phyloP scores from a whole-genome alignment of 1,140 invertebrate species.

The Leucophenga varia region DNA sequence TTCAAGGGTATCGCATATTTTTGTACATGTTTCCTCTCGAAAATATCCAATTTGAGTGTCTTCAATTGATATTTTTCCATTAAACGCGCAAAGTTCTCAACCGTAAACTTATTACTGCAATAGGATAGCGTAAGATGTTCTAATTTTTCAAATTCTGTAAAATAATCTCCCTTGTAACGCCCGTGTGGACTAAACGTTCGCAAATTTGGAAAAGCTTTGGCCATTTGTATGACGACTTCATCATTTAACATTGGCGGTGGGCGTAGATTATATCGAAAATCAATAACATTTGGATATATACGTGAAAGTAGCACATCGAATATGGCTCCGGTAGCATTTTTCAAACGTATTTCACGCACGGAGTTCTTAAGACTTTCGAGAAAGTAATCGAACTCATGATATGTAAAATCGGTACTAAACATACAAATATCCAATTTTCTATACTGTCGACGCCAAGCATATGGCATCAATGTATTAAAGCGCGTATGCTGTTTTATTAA shows the following conservation, averaged over 20 bases:
- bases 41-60: constrained; percentile 12
- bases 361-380: constrained; percentile 13
- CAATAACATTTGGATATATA: constrained; percentile 17
- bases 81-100: constrained; percentile 11
- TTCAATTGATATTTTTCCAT: constrained; percentile 16
- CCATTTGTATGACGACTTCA: constrained; percentile 10
- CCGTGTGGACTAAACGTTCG: constrained; percentile 31
- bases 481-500: constrained; percentile 16
- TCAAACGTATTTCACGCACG: constrained; percentile 8
- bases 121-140: constrained; percentile 24
- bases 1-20: constrained; percentile 11
- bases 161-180: constrained; percentile 21
- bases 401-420: constrained; percentile 2
- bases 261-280: constrained; percentile 25
- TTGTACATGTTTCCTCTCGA: neutral
- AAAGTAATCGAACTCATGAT: constrained; percentile 15
- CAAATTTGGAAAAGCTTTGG: constrained; percentile 25
- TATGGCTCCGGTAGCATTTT: constrained; percentile 4
- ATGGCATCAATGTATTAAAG: constrained; percentile 18
- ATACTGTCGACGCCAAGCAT: constrained; percentile 18
- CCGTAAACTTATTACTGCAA: constrained; percentile 9
- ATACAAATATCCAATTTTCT: constrained; percentile 16
- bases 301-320: constrained; percentile 9
- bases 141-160: constrained; percentile 10
- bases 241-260: constrained; percentile 12